These are phyloP conservation scores for Macrobrachium rosenbergii DNA, from an alignment of 1,140 invertebrate species.

Conservation along the genomic window DNA sequence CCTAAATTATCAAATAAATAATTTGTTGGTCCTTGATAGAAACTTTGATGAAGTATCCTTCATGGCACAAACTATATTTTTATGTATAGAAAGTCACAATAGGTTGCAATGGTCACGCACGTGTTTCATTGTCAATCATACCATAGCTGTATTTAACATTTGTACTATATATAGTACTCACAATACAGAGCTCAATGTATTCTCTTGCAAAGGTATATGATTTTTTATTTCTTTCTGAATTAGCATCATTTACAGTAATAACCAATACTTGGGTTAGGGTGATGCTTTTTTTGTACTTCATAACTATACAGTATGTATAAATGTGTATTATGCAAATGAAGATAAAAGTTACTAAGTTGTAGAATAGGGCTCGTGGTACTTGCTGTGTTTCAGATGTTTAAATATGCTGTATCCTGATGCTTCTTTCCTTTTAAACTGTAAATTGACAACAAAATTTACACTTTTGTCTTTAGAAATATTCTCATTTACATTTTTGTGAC, in stretches of 20 bases:
- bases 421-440: slow-evolving; percentile 5
- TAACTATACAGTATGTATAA: slow-evolving; percentile 24
- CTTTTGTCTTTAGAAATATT: background rate
- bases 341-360: slow-evolving; percentile 7
- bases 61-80: slow-evolving; percentile 5
- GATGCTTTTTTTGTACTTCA: slow-evolving; percentile 34
- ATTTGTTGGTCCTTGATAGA: background rate
- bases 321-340: background rate
- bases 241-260: slow-evolving; percentile 22
- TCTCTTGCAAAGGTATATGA: slow-evolving; percentile 41
- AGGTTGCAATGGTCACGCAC: background rate
- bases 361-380: slow-evolving; percentile 29
- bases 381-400: slow-evolving; percentile 26
- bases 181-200: slow-evolving; percentile 46
- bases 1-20: background rate
- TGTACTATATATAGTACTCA: slow-evolving; percentile 32
- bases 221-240: slow-evolving; percentile 18
- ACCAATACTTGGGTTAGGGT: slow-evolving; percentile 40
- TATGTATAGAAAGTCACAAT: slow-evolving; percentile 12
- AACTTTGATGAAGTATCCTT: slow-evolving; percentile 7
- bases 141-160: slow-evolving; percentile 32
- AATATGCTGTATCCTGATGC: slow-evolving; percentile 25
- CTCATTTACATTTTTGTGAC: background rate
- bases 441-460: background rate
- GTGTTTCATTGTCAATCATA: background rate